phyloP scores from a whole-genome alignment of 2,797 vertebrate genomes.

The Momotus momota region DNA sequence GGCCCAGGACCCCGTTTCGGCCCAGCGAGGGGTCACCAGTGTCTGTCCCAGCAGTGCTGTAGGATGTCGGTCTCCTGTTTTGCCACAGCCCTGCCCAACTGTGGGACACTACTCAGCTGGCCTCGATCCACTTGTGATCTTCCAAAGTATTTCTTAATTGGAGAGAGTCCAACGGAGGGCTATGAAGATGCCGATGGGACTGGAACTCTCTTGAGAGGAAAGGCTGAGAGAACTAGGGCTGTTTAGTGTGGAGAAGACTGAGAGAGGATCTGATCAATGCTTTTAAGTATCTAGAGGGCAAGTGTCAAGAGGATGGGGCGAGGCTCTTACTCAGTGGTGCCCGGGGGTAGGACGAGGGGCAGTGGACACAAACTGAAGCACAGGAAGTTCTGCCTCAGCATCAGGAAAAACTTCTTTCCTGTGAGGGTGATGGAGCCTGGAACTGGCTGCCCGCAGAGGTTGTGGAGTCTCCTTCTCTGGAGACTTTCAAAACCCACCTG shows the following conservation, averaged over 20 bases:
- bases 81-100: background rate
- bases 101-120: rapidly evolving
- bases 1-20: background rate
- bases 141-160: background rate
- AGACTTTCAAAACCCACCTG: background rate
- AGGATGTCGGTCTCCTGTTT: background rate
- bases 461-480: background rate
- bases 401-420: background rate
- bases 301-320: background rate
- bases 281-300: background rate
- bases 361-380: background rate
- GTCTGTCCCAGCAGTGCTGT: background rate
- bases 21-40: rapidly evolving
- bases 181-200: background rate
- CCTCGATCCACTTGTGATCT: rapidly evolving
- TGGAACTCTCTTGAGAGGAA: background rate
- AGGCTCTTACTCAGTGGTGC: background rate
- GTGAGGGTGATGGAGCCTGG: background rate
- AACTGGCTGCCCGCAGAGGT: background rate
- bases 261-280: background rate
- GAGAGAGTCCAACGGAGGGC: background rate
- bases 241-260: background rate
- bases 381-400: background rate
- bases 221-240: background rate
- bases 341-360: background rate